Evolutionary conservation across 2,888 invertebrate genomes (phyloP).

Genomic region (Meteorus cinctellus): DNA sequence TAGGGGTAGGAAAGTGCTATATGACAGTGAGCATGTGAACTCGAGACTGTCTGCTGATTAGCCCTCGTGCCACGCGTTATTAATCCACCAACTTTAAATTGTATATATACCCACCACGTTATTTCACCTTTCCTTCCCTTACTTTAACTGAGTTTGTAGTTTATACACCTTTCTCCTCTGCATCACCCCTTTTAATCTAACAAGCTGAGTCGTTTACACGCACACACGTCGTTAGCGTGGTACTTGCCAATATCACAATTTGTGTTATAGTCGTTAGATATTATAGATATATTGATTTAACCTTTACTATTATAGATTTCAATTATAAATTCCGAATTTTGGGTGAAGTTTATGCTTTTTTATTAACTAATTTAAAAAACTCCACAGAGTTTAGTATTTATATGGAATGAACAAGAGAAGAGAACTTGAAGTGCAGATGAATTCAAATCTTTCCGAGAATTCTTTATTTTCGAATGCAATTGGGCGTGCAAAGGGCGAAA

Average conservation of each 20-base stretch:
- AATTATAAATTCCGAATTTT: not conserved
- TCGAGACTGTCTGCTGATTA: slow-evolving; percentile 67
- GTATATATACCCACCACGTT: slow-evolving; percentile 28
- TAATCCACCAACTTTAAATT: slow-evolving; percentile 67
- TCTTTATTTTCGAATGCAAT: too few species aligned
- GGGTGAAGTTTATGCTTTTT: not conserved
- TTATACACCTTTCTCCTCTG: slow-evolving; percentile 5
- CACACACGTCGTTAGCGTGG: slow-evolving; percentile 51
- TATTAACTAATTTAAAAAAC: too few species aligned
- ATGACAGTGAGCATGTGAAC: slow-evolving; percentile 55
- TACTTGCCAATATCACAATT: slow-evolving; percentile 44
- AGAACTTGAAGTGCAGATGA: too few species aligned
- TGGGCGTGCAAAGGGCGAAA: too few species aligned
- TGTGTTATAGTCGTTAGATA: not conserved
- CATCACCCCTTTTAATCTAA: slow-evolving; percentile 10
- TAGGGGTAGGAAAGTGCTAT: slow-evolving; percentile 53
- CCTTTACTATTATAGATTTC: not conserved
- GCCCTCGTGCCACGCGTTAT: slow-evolving; percentile 70
- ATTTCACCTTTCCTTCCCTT: slow-evolving; percentile 35
- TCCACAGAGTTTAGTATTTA: too few species aligned
- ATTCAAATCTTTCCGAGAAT: too few species aligned
- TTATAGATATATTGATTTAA: not conserved
- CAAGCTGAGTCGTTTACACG: slow-evolving; percentile 43
- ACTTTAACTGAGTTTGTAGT: slow-evolving; percentile 17
- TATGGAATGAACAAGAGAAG: too few species aligned